Evolutionary conservation across 2,888 invertebrate genomes (phyloP).

Genomic region (Galerucella pusilla): DNA sequence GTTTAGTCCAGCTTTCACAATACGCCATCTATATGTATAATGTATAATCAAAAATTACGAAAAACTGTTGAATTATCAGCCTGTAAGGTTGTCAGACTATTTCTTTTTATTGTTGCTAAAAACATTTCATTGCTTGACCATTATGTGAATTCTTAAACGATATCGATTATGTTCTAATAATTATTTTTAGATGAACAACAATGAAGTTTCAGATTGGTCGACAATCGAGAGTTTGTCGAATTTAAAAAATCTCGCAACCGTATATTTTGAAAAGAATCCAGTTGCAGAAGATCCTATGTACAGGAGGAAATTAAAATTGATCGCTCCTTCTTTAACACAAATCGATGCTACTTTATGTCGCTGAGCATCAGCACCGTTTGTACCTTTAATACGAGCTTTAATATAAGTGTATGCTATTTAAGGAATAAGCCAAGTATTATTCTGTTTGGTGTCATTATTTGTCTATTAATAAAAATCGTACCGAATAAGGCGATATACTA

Average conservation of each 20-base stretch:
- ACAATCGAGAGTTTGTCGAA: conserved; percentile 79
- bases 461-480: not conserved
- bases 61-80: no score
- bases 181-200: conserved; percentile 85
- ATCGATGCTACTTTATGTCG: conserved; percentile 95
- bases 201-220: conserved; percentile 86
- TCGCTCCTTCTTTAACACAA: conserved; percentile 87
- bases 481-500: not conserved
- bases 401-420: not conserved
- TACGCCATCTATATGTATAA: no score
- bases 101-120: no score
- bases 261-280: conserved; percentile 96
- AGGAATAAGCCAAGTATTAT: not conserved
- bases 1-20: no score
- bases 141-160: no score
- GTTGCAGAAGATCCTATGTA: conserved; percentile 86
- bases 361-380: conserved; percentile 61
- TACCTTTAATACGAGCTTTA: not conserved
- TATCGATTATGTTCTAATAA: conserved; percentile 28
- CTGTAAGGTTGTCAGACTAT: no score
- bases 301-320: conserved; percentile 88
- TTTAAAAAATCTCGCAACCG: conserved; percentile 78
- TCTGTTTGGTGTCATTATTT: conserved; percentile 1
- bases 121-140: no score
- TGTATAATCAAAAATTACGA: no score